Evolutionary conservation across 2,113 vertebrate genomes (phyloP).

Genomic region (Thymallus thymallus): DNA sequence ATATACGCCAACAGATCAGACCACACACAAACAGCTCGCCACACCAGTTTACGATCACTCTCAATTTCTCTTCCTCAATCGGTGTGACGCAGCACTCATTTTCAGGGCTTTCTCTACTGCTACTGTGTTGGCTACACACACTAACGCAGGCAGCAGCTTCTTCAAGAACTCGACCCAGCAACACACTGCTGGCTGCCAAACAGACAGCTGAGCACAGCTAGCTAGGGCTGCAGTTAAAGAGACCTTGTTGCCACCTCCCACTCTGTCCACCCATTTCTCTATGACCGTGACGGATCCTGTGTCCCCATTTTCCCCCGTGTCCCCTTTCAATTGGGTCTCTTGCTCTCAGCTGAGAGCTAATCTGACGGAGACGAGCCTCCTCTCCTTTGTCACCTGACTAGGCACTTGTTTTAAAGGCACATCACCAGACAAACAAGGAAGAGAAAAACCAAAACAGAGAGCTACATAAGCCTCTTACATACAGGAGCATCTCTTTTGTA

Average conservation of each 20-base stretch:
- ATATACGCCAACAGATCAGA: slow-evolving; percentile 54
- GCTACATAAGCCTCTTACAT: neutral
- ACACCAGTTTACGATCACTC: slow-evolving; percentile 57
- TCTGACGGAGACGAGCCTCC: slow-evolving; percentile 51
- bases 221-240: slow-evolving; percentile 63
- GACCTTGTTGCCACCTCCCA: slow-evolving; percentile 53
- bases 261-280: slow-evolving; percentile 39
- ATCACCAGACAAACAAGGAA: neutral
- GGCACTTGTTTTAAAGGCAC: slow-evolving; percentile 4
- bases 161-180: slow-evolving; percentile 66
- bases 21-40: slow-evolving; percentile 32
- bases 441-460: neutral
- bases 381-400: slow-evolving; percentile 72
- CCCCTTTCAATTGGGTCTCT: slow-evolving; percentile 53
- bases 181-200: slow-evolving; percentile 49
- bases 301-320: slow-evolving; percentile 53
- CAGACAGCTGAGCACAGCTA: slow-evolving; percentile 37
- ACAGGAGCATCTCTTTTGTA: neutral
- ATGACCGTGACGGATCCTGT: slow-evolving; percentile 20
- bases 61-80: slow-evolving; percentile 63
- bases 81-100: slow-evolving; percentile 99
- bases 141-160: slow-evolving; percentile 74
- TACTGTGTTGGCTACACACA: slow-evolving; percentile 83
- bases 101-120: slow-evolving; percentile 84
- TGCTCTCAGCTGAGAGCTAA: slow-evolving; percentile 56